Percentiles rank a stretch among this genome's conserved stretches.
Conservation (phyloP, 2,888 invertebrate species). For the Macrophya alboannulata region DNA sequence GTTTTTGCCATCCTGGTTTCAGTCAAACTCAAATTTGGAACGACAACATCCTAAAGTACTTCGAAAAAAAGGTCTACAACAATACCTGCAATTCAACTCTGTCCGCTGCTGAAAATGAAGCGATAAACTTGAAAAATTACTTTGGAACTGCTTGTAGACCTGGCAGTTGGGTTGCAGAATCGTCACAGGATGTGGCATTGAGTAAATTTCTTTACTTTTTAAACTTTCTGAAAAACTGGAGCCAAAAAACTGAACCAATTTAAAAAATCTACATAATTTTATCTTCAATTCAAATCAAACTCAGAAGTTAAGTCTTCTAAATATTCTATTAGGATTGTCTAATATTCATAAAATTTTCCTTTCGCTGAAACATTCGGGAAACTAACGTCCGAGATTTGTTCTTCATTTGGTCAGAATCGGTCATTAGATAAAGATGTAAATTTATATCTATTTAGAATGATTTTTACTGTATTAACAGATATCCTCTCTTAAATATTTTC, state of each 20-base stretch:
- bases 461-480: not conserved
- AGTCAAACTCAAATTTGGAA: conserved; percentile 83
- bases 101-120: conserved; percentile 82
- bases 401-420: too few relatives aligned
- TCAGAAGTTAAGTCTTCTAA: not conserved
- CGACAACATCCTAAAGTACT: conserved; percentile 83
- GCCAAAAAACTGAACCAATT: not conserved
- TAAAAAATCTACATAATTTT: not conserved
- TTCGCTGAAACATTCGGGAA: too few relatives aligned
- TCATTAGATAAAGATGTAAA: too few relatives aligned
- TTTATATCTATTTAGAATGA: too few relatives aligned
- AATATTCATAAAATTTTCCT: not conserved
- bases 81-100: conserved; percentile 74
- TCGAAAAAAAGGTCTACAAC: conserved; percentile 81
- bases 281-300: not conserved
- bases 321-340: not conserved
- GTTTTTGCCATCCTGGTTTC: conserved; percentile 87
- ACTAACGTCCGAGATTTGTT: too few relatives aligned
- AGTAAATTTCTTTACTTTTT: conserved; percentile 80
- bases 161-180: conserved; percentile 85
- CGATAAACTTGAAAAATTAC: conserved; percentile 83
- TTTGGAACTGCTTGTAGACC: conserved; percentile 89
- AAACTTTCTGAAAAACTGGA: not conserved
- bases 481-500: conserved; percentile 56
- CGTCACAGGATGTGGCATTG: conserved; percentile 81